Conservation (phyloP, 2,113 vertebrate species). For the Equus przewalskii region DNA sequence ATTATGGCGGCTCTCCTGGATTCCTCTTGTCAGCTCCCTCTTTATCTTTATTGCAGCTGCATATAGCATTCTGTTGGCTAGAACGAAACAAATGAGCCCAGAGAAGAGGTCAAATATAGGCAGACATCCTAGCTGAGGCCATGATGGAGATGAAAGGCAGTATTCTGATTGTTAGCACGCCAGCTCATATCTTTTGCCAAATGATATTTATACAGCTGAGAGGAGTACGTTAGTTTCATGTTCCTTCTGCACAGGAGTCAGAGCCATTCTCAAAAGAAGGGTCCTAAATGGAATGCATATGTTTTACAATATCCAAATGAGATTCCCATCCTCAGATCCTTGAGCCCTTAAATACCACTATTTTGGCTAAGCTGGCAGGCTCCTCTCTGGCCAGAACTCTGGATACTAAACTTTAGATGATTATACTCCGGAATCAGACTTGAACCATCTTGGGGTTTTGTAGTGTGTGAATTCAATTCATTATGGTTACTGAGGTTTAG, state of each 20-base stretch:
- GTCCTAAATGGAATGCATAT: conserved; percentile 67
- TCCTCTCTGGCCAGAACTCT: conserved; percentile 53
- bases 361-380: conserved; percentile 69
- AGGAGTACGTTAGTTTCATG: conserved; percentile 50
- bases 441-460: conserved; percentile 68
- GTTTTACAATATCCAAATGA: conserved; percentile 49
- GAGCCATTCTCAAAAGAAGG: conserved; percentile 44
- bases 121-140: not conserved
- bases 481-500: conserved; percentile 79
- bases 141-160: conserved; percentile 62
- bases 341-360: conserved; percentile 27
- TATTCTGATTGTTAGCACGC: conserved; percentile 55
- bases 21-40: not conserved
- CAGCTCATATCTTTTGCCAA: conserved; percentile 65
- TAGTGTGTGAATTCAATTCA: conserved; percentile 70
- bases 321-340: conserved; percentile 50
- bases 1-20: too few relatives aligned
- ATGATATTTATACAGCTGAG: conserved; percentile 78
- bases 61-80: not conserved
- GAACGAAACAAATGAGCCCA: not conserved
- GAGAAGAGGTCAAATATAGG: conserved; percentile 19
- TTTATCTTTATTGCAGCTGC: not conserved
- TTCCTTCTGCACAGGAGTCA: conserved; percentile 52
- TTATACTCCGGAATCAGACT: conserved; percentile 44
- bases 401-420: conserved; percentile 29